phyloP scores from a whole-genome alignment of 2,113 vertebrate species.

The Prochilodus magdalenae region DNA sequence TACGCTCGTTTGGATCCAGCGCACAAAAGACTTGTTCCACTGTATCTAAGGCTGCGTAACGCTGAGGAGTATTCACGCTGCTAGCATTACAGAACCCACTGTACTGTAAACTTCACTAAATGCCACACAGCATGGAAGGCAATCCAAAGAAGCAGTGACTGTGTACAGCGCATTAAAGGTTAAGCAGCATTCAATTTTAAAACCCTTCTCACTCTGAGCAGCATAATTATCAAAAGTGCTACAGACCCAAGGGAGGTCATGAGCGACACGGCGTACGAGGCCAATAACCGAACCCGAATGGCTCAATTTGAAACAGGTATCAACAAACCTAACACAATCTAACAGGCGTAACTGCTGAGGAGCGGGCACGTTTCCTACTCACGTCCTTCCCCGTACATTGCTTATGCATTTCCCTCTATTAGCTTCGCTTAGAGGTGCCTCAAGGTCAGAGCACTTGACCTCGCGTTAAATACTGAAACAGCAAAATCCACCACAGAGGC shows the following conservation, averaged over 20 bases:
- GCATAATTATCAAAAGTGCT: background rate
- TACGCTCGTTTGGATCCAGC: background rate
- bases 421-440: slow-evolving; percentile 16
- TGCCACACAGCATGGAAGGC: background rate
- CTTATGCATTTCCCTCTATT: slow-evolving; percentile 22
- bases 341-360: background rate
- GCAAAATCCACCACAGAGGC: slow-evolving; percentile 38
- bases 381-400: background rate
- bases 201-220: background rate
- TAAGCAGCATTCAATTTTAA: background rate
- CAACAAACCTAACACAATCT: background rate
- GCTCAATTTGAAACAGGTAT: background rate
- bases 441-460: slow-evolving; percentile 22
- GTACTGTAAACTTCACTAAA: slow-evolving; percentile 11
- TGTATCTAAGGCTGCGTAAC: background rate
- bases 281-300: background rate
- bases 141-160: background rate
- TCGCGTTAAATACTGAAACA: slow-evolving; percentile 17
- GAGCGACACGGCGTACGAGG: background rate
- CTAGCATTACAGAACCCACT: background rate
- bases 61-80: background rate
- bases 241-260: background rate
- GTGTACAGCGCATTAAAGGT: background rate
- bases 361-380: background rate
- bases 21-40: background rate